Conservation (phyloP, 53 echinoderm and acorn worm species). For the Henricia sp. region DNA sequence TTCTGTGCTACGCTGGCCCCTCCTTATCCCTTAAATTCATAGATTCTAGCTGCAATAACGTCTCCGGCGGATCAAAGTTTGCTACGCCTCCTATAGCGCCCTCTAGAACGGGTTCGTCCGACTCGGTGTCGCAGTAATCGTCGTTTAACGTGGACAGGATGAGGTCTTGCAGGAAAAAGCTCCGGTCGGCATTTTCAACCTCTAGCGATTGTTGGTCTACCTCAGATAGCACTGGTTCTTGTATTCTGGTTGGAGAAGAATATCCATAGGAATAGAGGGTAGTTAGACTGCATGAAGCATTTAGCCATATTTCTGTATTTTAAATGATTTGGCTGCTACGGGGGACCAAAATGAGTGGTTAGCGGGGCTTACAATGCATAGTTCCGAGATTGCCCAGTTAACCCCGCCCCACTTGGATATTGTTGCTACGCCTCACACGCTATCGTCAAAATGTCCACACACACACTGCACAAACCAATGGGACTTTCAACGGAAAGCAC, state of each 20-base stretch:
- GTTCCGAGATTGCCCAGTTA: too few species aligned
- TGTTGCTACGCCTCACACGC: too few species aligned
- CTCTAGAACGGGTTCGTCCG: constrained; percentile 60
- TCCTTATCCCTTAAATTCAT: constrained; percentile 94
- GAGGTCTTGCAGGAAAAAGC: constrained; percentile 98
- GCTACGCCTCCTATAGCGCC: constrained; percentile 53
- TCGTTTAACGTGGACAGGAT: constrained; percentile 98
- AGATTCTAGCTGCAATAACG: constrained; percentile 92
- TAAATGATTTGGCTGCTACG: too few species aligned
- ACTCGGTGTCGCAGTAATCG: constrained; percentile 72
- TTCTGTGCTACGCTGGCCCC: constrained; percentile 84
- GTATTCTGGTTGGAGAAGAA: constrained; percentile 77
- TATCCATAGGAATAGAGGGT: too few species aligned
- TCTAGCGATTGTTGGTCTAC: constrained; percentile 86
- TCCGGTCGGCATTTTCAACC: constrained; percentile 95
- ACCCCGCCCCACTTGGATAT: too few species aligned
- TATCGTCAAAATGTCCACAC: too few species aligned
- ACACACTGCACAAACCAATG: too few species aligned
- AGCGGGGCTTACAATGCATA: too few species aligned
- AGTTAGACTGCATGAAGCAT: too few species aligned
- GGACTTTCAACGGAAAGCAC: too few species aligned
- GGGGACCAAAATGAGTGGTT: too few species aligned
- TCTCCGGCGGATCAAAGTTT: constrained; percentile 55
- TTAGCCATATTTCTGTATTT: too few species aligned
- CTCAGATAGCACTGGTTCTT: constrained; percentile 89